Base-by-base conservation (phyloP, 1,140 invertebrate genomes). In the Diprion similis region DNA sequence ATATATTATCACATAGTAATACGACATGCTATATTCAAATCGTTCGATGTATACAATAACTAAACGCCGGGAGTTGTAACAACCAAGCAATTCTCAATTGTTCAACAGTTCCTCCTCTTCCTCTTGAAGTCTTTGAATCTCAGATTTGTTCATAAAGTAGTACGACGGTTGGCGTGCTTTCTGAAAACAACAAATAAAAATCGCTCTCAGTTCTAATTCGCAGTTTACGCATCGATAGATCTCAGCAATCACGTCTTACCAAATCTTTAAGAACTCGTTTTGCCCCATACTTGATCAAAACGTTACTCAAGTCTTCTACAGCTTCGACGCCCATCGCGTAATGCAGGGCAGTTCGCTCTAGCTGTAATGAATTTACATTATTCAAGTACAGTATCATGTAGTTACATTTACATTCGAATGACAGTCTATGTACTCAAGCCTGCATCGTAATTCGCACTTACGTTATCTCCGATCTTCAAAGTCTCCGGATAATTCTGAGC, bases 91-190 rank as follows among this genome's bases (percentile, higher is more conserved):
- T 37, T 37, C 24, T 37, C 6, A 37, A 37, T 37, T 37, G 24
- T 78, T 78, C 17, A 66, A 51, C 67, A 83, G 70, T 10, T 89
- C 86, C 80, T 94, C 91, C 81, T 96, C 94, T 84, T 96, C 94
- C 81, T 95, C 93, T 85, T 95, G 94, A n/a, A 96, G 89, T 71
- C 91, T 89, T 68, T 94, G 85, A 78, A 97, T 96, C 76, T 97
- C 95, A 10, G 94, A 93, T 86, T 96, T 95, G 81, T 97, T 96
- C 91, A 97, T 95, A 81, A 95, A 97, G 84, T 97, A 97, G 85
- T 96, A 97, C n/a, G 94, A 95, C 1, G 95, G 95, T 81, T 96
- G 95, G 68, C 95, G 90, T 71, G 95, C 95, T 90, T 94, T 95
- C 83, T 92, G 80, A 37, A 81, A 86, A 3, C 6, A n/a, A 76